phyloP scores from a whole-genome alignment of 2,888 invertebrate species.

The Gryllus longicercus region DNA sequence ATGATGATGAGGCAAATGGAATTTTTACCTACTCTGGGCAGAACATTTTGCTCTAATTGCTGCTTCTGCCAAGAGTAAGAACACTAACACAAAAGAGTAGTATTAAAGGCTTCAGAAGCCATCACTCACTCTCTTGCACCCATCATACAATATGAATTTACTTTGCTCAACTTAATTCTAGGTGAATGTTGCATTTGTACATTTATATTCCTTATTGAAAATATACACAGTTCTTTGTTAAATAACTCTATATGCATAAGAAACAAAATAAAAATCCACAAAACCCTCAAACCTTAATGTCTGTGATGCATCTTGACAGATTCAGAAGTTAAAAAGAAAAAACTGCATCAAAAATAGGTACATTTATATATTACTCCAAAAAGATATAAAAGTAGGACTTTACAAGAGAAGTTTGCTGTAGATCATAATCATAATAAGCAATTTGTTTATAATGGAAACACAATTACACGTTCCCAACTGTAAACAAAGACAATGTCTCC shows the following conservation, averaged over 20 bases:
- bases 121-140: not conserved
- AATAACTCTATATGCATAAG: slow-evolving; percentile 7
- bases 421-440: not conserved
- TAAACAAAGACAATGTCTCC: not conserved
- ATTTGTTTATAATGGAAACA: no score
- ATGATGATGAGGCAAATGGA: not conserved
- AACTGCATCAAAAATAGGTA: slow-evolving; percentile 17
- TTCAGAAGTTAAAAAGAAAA: slow-evolving; percentile 1
- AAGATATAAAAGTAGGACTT: slow-evolving; percentile 1
- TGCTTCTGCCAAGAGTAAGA: no score
- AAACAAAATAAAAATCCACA: slow-evolving; percentile 17
- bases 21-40: not conserved
- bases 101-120: not conserved
- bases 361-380: slow-evolving; percentile 6
- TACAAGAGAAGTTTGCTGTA: not conserved
- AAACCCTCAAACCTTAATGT: not conserved
- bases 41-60: not conserved
- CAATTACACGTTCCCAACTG: no score
- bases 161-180: not conserved
- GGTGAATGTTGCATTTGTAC: slow-evolving; percentile 11
- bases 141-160: not conserved
- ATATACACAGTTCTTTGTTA: slow-evolving; percentile 17
- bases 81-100: not conserved
- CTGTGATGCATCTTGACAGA: not conserved
- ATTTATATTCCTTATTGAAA: slow-evolving; percentile 11